Evolutionary conservation across 2,888 invertebrate species (phyloP).

Genomic region (Drosophila dives): DNA sequence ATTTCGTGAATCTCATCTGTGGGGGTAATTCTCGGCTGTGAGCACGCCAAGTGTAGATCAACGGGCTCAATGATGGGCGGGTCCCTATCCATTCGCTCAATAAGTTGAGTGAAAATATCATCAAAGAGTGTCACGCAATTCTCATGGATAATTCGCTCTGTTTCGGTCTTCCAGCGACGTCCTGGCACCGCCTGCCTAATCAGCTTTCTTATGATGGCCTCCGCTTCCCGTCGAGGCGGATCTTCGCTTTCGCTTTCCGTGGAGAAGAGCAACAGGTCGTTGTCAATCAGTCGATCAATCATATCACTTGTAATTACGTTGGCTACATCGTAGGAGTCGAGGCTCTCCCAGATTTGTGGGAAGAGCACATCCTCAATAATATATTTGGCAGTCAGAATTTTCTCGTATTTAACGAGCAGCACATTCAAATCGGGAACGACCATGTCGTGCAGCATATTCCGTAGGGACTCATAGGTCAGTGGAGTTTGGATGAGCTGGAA

Average conservation of each 20-base stretch:
- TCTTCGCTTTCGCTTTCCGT: conserved; percentile 65
- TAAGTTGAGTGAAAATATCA: conserved; percentile 58
- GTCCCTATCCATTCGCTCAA: not conserved
- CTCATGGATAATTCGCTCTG: conserved; percentile 70
- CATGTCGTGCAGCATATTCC: conserved; percentile 60
- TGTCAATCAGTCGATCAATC: conserved; percentile 76
- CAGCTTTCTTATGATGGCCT: conserved; percentile 75
- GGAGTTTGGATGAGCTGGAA: conserved; percentile 71
- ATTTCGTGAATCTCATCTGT: conserved; percentile 19
- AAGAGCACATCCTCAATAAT: conserved; percentile 84
- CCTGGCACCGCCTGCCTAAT: conserved; percentile 76
- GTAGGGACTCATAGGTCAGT: conserved; percentile 60
- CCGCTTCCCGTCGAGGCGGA: conserved; percentile 60
- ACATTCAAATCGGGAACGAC: conserved; percentile 63
- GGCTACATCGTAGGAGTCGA: conserved; percentile 75
- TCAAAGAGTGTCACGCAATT: conserved; percentile 67
- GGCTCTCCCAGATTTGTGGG: conserved; percentile 84
- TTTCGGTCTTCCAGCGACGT: conserved; percentile 73
- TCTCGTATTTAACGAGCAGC: conserved; percentile 53
- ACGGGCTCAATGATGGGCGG: conserved; percentile 10
- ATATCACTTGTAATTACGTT: conserved; percentile 58
- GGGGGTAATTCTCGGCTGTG: not conserved
- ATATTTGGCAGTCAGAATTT: conserved; percentile 49
- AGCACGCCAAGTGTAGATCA: not conserved
- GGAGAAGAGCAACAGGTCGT: conserved; percentile 70